Percentiles rank a stretch among this genome's conserved stretches.
phyloP scores from a whole-genome alignment of 2,797 vertebrate genomes.

The Anguilla obscura region DNA sequence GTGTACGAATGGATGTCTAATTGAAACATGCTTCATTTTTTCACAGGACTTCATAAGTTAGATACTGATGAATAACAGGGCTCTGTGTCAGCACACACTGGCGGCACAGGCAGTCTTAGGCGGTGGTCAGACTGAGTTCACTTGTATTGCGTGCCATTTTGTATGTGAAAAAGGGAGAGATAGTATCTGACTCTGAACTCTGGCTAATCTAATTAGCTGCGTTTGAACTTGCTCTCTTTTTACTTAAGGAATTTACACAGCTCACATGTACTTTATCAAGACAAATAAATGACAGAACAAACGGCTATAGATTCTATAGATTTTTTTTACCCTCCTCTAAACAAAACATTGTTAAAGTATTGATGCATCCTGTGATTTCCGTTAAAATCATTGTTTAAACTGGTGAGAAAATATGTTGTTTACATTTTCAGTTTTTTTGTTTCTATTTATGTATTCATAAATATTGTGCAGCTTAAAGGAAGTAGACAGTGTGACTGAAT shows the following conservation, averaged over 20 bases:
- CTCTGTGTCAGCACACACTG: background rate
- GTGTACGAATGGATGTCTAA: background rate
- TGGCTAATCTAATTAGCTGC: slow-evolving; percentile 61
- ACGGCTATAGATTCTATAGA: background rate
- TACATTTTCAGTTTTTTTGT: background rate
- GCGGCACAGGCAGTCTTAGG: background rate
- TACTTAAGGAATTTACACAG: slow-evolving; percentile 53
- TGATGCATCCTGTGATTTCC: background rate
- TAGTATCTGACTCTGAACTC: slow-evolving; percentile 69
- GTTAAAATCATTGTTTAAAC: background rate
- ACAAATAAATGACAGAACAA: background rate
- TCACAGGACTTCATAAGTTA: background rate
- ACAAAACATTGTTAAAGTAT: background rate
- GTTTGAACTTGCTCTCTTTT: slow-evolving; percentile 62
- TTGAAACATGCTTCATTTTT: background rate
- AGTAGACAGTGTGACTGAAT: background rate
- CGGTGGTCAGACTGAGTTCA: slow-evolving; percentile 24
- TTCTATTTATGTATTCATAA: background rate
- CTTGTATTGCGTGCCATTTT: slow-evolving; percentile 41
- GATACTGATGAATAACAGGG: background rate
- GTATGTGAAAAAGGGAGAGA: slow-evolving; percentile 58
- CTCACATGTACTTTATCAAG: slow-evolving; percentile 58
- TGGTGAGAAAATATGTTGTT: background rate
- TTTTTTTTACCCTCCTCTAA: background rate
- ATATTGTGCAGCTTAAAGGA: background rate